Percentiles rank a stretch among this genome's conserved stretches.
Conservation (phyloP, 1,140 invertebrate species). For the Tetraneura akinire region DNA sequence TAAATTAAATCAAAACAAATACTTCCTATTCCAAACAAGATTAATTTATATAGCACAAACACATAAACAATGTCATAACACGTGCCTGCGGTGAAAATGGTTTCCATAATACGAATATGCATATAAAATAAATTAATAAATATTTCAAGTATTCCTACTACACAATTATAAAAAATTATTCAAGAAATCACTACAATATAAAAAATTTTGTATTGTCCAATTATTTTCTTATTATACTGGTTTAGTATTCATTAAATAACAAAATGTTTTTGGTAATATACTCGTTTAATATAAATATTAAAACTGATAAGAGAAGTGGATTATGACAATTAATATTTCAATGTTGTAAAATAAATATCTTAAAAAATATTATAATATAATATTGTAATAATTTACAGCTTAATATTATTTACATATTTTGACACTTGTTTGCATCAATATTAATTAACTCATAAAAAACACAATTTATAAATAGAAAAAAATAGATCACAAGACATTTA, state of each 20-base stretch:
- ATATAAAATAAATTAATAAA: conserved; percentile 9
- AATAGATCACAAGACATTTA: conserved; percentile 9
- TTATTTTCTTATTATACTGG: background rate
- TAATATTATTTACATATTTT: conserved; percentile 17
- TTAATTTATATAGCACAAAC: conserved; percentile 10
- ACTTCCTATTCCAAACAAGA: background rate
- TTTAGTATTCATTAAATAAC: too few relatives aligned
- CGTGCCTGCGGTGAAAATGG: too few relatives aligned
- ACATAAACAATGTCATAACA: too few relatives aligned
- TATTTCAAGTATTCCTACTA: conserved; percentile 22
- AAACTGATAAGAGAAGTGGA: too few relatives aligned
- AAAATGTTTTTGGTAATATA: too few relatives aligned
- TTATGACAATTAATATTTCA: background rate
- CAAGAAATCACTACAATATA: background rate
- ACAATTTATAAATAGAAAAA: background rate
- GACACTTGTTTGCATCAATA: conserved; percentile 7
- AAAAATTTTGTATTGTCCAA: conserved; percentile 1
- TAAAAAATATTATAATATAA: background rate
- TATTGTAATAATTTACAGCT: conserved; percentile 15
- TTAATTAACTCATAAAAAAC: conserved; percentile 2
- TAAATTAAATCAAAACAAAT: background rate
- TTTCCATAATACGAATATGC: background rate
- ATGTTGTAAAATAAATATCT: background rate
- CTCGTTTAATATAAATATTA: background rate
- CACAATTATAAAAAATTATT: conserved; percentile 20